These are phyloP conservation scores for Saxicola maurus DNA, from an alignment of 2,797 vertebrate genomes.

Conservation along the genomic window DNA sequence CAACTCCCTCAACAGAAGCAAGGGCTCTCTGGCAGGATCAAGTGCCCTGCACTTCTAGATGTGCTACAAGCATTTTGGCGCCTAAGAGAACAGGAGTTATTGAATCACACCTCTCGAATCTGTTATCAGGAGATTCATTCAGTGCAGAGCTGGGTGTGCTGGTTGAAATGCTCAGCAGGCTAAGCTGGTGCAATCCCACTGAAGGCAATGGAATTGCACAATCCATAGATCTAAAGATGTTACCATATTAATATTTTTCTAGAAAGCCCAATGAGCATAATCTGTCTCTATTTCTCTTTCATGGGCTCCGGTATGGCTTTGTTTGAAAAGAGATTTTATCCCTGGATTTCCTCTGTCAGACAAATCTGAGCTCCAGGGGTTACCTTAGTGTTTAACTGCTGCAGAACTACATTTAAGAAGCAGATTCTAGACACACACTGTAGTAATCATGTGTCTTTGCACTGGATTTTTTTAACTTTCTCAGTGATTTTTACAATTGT, in stretches of 20 bases:
- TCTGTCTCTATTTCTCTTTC: background rate
- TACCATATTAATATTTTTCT: background rate
- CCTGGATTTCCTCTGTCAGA: slow-evolving; percentile 27
- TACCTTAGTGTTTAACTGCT: background rate
- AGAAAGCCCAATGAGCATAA: background rate
- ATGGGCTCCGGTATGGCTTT: background rate
- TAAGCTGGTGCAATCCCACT: background rate
- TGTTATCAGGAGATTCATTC: background rate
- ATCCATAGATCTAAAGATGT: background rate
- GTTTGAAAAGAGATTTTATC: background rate
- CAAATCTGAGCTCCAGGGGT: slow-evolving; percentile 13
- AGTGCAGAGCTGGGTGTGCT: background rate
- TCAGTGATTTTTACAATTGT: background rate
- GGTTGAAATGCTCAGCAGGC: background rate
- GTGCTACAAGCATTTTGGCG: background rate
- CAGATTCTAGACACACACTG: background rate
- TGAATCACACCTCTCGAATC: background rate
- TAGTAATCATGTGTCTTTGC: background rate
- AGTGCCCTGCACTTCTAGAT: background rate
- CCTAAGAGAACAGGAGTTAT: background rate
- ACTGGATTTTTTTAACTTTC: background rate
- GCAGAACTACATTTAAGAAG: slow-evolving; percentile 6
- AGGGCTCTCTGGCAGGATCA: background rate
- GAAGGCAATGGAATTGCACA: background rate
- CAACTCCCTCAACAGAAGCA: background rate